These are phyloP conservation scores for Mimas tiliae DNA, from an alignment of 2,888 invertebrate species.

Conservation along the genomic window DNA sequence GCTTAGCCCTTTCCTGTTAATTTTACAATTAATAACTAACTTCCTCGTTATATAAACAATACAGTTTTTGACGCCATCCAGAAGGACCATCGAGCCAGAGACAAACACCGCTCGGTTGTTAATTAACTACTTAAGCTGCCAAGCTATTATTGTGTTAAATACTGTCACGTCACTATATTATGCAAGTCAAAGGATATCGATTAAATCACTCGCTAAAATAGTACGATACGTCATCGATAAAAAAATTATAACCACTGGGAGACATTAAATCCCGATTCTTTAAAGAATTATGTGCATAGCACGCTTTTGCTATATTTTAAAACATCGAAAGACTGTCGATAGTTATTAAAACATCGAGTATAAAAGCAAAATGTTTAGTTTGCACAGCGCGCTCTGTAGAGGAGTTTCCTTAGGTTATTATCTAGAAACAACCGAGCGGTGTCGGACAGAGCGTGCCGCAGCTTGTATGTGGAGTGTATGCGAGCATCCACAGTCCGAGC, in stretches of 20 bases:
- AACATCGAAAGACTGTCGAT: slow-evolving; percentile 3
- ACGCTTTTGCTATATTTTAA: slow-evolving; percentile 11
- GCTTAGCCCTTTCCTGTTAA: slow-evolving; percentile 45
- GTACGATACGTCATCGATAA: slow-evolving; percentile 2
- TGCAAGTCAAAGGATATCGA: slow-evolving; percentile 9
- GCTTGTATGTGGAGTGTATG: not conserved
- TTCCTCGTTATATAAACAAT: slow-evolving; percentile 45
- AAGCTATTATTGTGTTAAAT: slow-evolving; percentile 24
- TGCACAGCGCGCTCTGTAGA: not conserved
- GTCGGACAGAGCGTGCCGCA: not conserved
- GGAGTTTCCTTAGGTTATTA: not conserved
- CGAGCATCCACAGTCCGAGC: not conserved
- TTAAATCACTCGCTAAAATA: not conserved
- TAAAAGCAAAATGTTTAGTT: not conserved
- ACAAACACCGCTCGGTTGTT: slow-evolving; percentile 16
- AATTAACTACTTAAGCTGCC: slow-evolving; percentile 21
- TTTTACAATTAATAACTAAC: slow-evolving; percentile 49
- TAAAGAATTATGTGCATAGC: not conserved
- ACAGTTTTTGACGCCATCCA: slow-evolving; percentile 36
- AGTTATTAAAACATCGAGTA: not conserved
- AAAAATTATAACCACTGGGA: not conserved
- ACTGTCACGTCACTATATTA: slow-evolving; percentile 12
- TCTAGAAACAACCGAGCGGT: slow-evolving; percentile 15
- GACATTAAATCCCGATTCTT: not conserved
- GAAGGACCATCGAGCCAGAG: not conserved